Base-by-base conservation (phyloP, 1,140 invertebrate genomes). In the Schlechtendalia chinensis region DNA sequence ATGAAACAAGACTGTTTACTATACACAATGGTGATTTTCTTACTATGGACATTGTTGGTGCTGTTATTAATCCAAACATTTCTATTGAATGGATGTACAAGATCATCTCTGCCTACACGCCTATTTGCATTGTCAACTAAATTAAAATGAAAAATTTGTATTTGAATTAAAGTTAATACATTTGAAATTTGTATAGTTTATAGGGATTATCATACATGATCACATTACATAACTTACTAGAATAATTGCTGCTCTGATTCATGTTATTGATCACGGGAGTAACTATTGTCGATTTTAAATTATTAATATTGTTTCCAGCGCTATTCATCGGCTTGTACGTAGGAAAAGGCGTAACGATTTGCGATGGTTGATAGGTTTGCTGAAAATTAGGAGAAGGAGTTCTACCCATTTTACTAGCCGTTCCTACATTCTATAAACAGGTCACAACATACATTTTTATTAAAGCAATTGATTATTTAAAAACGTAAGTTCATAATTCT, bases 101-200 rank as follows among this genome's bases (percentile, higher is more conserved):
- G 27, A 11, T 79, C 75, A 16, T 63, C 75, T 29, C 58, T 61
- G 17, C 22, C n/a, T 3, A 56, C 32, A 27, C 39, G 75, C 29
- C 58, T 79, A 63, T 79, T 79, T 45, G 58, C 27, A 12, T 79
- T 79, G 50, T 79, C 75, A 45, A 79, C 75, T 79, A 47, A 79
- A 77, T 39, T 50, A 29, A 72, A 54, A 29, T 50, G 50, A 19
- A 54, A 19, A 19, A 50, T 45, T 45, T 45, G 5, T 5, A 45
- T 45, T 45, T 45, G 39, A n/a, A n/a, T n/a, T n/a, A n/a, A 3
- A 8, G 8, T 39, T 39, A 39, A 4, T 39, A 8, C 32, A 8
- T 39, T 39, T 39, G 32, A 39, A 39, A 39, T 39, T 39, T 39
- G 32, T 39, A 4, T 39, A 8, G 32, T 39, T 39, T 8, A 39